Evolutionary conservation across 2,113 vertebrate genomes (phyloP).

Genomic region (Antennarius striatus): DNA sequence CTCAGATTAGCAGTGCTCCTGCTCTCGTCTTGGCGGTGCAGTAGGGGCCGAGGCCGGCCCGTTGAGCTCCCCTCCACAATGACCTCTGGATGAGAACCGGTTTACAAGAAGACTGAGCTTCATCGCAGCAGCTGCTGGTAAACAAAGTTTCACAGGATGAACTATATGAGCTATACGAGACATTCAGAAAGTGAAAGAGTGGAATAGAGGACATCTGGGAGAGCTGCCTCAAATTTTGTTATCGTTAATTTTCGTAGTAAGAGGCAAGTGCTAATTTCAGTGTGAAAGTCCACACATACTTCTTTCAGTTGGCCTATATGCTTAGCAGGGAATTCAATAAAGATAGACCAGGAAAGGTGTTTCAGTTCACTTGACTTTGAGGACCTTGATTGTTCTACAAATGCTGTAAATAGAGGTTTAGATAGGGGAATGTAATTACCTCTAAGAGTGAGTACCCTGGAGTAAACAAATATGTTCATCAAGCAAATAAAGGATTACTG

Average conservation of each 20-base stretch:
- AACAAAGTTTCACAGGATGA: slow-evolving; percentile 47
- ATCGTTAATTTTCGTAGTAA: neutral
- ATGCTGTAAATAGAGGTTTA: slow-evolving; percentile 71
- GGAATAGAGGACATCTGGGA: slow-evolving; percentile 13
- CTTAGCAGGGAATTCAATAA: slow-evolving; percentile 1
- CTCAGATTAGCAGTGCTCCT: slow-evolving; percentile 74
- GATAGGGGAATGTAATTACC: slow-evolving; percentile 75
- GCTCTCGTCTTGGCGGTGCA: slow-evolving; percentile 64
- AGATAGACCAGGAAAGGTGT: slow-evolving; percentile 27
- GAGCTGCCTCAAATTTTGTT: neutral
- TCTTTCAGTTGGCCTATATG: too few relatives aligned
- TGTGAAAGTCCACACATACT: neutral
- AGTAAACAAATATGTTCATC: slow-evolving; percentile 80
- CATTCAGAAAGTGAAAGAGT: neutral
- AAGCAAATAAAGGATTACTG: slow-evolving; percentile 79
- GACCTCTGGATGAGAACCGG: slow-evolving; percentile 73
- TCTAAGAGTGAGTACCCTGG: slow-evolving; percentile 68
- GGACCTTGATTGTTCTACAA: slow-evolving; percentile 69
- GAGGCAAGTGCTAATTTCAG: neutral
- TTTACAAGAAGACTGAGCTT: slow-evolving; percentile 47
- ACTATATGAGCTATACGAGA: slow-evolving; percentile 16
- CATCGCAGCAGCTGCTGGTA: slow-evolving; percentile 53
- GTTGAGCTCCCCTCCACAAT: slow-evolving; percentile 71
- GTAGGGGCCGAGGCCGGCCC: slow-evolving; percentile 63
- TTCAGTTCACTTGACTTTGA: slow-evolving; percentile 59